Evolutionary conservation across 2,113 vertebrate species (phyloP).

Genomic region (Syngnathus floridae): DNA sequence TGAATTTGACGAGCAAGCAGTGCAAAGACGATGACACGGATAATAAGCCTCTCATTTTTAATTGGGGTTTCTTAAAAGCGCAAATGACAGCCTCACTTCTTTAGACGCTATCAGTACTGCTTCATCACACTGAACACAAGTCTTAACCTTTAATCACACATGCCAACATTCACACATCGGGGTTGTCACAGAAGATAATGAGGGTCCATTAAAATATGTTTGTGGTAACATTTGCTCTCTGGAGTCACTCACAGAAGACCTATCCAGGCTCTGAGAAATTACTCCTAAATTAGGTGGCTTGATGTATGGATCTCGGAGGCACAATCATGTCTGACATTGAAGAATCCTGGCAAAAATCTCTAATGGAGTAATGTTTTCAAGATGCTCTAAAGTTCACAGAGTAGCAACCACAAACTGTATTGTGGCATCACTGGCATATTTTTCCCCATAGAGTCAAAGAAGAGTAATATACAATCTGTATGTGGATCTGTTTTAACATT

Average conservation of each 20-base stretch:
- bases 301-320: conserved; percentile 12
- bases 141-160: conserved; percentile 56
- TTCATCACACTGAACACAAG: conserved; percentile 51
- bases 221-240: conserved; percentile 40
- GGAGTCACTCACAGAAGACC: conserved; percentile 31
- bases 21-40: neutral
- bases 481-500: no score
- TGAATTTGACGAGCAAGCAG: neutral
- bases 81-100: conserved; percentile 6
- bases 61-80: conserved; percentile 15
- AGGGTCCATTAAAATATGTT: conserved; percentile 54
- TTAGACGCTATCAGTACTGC: conserved; percentile 9
- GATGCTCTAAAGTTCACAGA: conserved; percentile 8
- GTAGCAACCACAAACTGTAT: conserved; percentile 1
- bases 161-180: conserved; percentile 8
- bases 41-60: conserved; percentile 15
- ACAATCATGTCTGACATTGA: conserved; percentile 19
- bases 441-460: no score
- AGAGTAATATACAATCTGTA: no score
- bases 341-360: conserved; percentile 22
- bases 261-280: conserved; percentile 36
- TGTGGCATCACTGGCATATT: no score
- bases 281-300: conserved; percentile 29
- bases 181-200: conserved; percentile 49
- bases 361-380: conserved; percentile 21